Evolutionary conservation across 2,113 vertebrate genomes (phyloP).

Genomic region (Passer montanus): DNA sequence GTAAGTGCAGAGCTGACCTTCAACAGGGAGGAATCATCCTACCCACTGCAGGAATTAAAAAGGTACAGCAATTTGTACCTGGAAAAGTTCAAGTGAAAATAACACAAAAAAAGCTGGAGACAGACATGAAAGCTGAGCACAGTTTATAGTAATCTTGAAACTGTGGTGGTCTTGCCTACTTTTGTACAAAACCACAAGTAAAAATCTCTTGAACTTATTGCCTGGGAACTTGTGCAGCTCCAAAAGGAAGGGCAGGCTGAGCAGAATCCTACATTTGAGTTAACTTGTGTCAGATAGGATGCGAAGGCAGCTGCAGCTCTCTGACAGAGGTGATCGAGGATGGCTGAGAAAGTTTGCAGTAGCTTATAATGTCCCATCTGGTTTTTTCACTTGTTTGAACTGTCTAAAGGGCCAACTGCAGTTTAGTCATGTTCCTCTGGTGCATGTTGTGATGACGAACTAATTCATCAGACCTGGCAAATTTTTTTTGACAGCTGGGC

Average conservation of each 20-base stretch:
- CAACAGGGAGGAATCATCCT: conserved; percentile 42
- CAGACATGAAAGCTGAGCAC: not conserved
- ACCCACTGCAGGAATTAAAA: conserved; percentile 42
- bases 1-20: conserved; percentile 32
- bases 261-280: conserved; percentile 47
- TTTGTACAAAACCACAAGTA: conserved; percentile 6
- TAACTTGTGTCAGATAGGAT: conserved; percentile 54
- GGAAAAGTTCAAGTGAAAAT: conserved; percentile 27
- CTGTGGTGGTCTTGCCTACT: not conserved
- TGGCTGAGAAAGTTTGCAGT: conserved; percentile 47
- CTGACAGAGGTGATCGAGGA: conserved; percentile 54
- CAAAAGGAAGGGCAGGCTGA: conserved; percentile 28
- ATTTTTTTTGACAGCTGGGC: conserved; percentile 99
- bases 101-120: not conserved
- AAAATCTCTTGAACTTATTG: not conserved
- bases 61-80: conserved; percentile 43
- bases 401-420: conserved; percentile 89
- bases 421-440: conserved; percentile 97
- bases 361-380: conserved; percentile 58
- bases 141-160: not conserved
- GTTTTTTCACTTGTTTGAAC: conserved; percentile 44
- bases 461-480: conserved; percentile 97
- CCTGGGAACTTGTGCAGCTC: not conserved
- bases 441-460: conserved; percentile 99
- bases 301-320: conserved; percentile 42